A percentile compares a stretch with the other conserved stretches of the same genome.
Evolutionary conservation across 2,888 invertebrate genomes (phyloP).

Genomic region (Amblyjoppa proteus): DNA sequence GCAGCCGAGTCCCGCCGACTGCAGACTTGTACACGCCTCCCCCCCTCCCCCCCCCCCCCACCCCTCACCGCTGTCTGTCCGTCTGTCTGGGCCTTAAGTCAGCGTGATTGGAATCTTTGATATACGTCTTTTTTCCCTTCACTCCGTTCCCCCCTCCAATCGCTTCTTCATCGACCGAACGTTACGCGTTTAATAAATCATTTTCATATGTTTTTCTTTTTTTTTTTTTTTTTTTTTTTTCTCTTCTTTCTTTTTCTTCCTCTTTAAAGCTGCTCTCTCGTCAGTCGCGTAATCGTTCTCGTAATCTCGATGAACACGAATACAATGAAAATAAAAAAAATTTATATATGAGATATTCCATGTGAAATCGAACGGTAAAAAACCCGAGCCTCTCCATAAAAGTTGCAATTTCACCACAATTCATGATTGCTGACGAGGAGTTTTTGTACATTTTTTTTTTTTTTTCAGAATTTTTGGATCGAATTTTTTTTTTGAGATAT

Average conservation of each 20-base stretch:
- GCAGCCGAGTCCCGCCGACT: slow-evolving; percentile 73
- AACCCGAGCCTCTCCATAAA: too few species aligned
- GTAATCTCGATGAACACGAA: slow-evolving; percentile 1
- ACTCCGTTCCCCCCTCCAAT: slow-evolving; percentile 11
- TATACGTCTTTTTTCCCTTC: slow-evolving; percentile 28
- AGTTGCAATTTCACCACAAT: too few species aligned
- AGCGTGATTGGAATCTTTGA: slow-evolving; percentile 66
- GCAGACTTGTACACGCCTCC: slow-evolving; percentile 49
- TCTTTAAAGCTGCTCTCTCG: background rate
- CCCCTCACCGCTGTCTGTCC: slow-evolving; percentile 44
- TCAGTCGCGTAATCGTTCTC: slow-evolving; percentile 5
- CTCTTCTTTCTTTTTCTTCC: background rate
- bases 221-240: too few species aligned
- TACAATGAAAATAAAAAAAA: background rate
- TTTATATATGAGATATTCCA: background rate
- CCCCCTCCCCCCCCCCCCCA: background rate
- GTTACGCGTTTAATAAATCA: slow-evolving; percentile 2
- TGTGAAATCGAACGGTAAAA: too few species aligned
- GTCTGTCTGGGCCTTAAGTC: slow-evolving; percentile 66
- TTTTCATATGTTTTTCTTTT: background rate
- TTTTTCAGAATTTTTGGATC: too few species aligned
- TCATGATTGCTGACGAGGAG: too few species aligned
- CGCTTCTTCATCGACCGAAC: slow-evolving; percentile 21
- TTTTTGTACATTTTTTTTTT: too few species aligned
- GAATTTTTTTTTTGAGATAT: too few species aligned